A percentile compares a stretch with the other conserved stretches of the same genome.
These are phyloP conservation scores for Megalopta genalis DNA, from an alignment of 1,140 invertebrate genomes.

Conservation along the genomic window DNA sequence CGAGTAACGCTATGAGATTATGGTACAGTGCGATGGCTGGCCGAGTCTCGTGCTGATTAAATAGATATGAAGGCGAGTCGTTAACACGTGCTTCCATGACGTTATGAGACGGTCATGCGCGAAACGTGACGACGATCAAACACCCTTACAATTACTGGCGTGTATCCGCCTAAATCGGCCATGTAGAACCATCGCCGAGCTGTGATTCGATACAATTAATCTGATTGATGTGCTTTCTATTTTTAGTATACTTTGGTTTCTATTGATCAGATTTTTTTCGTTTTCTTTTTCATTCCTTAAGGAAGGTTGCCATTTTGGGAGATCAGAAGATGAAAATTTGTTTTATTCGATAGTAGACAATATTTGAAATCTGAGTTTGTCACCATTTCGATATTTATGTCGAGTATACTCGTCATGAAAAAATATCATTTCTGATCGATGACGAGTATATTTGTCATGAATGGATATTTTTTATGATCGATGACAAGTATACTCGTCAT, in stretches of 20 bases:
- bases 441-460: no score
- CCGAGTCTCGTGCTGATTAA: conserved; percentile 21
- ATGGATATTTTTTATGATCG: no score
- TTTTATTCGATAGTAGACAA: no score
- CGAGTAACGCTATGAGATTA: neutral
- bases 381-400: no score
- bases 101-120: conserved; percentile 21
- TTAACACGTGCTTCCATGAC: neutral
- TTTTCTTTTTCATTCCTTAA: no score
- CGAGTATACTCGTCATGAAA: no score
- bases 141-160: neutral
- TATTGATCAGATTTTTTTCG: neutral
- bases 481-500: no score
- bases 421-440: no score
- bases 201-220: neutral
- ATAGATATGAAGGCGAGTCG: neutral
- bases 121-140: conserved; percentile 2
- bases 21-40: neutral
- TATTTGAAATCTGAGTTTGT: no score
- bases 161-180: neutral
- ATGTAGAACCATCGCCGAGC: no score
- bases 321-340: no score
- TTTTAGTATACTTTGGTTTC: neutral
- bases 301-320: no score
- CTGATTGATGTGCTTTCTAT: neutral